A percentile compares a stretch with the other conserved stretches of the same genome.
These are phyloP conservation scores for Ophioninae sp. DNA, from an alignment of 2,888 invertebrate genomes.

Conservation along the genomic window DNA sequence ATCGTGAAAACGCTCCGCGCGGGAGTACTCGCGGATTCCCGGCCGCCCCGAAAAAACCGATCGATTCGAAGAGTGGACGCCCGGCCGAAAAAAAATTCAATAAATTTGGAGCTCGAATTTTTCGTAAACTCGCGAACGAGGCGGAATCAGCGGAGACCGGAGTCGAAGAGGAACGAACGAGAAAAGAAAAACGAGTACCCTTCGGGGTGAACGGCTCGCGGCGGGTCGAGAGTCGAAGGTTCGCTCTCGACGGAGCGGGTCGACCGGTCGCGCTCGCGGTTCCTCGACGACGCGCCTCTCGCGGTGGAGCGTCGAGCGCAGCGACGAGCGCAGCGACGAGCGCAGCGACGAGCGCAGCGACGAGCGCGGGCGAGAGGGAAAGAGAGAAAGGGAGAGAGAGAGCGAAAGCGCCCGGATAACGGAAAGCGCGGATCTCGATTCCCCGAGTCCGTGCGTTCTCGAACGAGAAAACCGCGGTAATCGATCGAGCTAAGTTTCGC, in stretches of 20 bases:
- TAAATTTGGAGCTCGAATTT: too few relatives aligned
- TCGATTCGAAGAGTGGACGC: too few relatives aligned
- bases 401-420: constrained; percentile 42
- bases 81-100: too few relatives aligned
- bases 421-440: constrained; percentile 56
- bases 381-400: constrained; percentile 25
- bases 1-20: too few relatives aligned
- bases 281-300: constrained; percentile 17
- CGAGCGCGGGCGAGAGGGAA: too few relatives aligned
- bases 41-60: too few relatives aligned
- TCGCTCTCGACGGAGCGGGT: constrained; percentile 43
- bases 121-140: background rate
- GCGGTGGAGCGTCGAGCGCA: constrained; percentile 51
- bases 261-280: constrained; percentile 65
- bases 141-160: background rate
- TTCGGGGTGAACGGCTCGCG: background rate
- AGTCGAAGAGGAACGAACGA: background rate
- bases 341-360: too few relatives aligned
- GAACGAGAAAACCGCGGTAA: constrained; percentile 27
- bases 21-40: too few relatives aligned
- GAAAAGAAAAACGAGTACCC: background rate
- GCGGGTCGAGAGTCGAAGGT: background rate
- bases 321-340: too few relatives aligned
- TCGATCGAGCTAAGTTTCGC: constrained; percentile 57
- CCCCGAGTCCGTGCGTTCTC: constrained; percentile 30